Base-by-base conservation (phyloP, 2,888 invertebrate species). In the Cyclophora albipunctata region DNA sequence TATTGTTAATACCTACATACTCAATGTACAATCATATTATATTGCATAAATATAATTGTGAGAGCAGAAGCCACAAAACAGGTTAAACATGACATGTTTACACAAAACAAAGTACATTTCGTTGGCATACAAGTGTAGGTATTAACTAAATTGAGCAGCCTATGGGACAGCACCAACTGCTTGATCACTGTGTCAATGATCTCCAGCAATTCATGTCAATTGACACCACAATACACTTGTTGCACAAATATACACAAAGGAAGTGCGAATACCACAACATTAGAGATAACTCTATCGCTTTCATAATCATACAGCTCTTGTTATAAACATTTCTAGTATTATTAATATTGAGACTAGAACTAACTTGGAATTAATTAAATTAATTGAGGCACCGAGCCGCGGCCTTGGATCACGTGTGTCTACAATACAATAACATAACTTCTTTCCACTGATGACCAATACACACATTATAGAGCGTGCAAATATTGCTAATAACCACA, bases 371-470 rank as follows among this genome's bases (percentile, higher is more conserved):
- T 58, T 64, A 71, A 71, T 67, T 61, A 5, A 61, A 69, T 70
- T 66, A 65, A 51, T 61, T 57, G 53, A 61, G 51, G 54, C 57
- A 58, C 59, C 60, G 58, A 61, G 52, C 53, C 54, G 53, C 62
- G 75, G 70, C 78, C 79, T 83, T 78, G 78, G 64, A 69, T 78
- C 78, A 78, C 73, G 73, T 80, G 43, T 43, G 71, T 67, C 59
- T 67, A 73, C 67, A 74, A 77, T 67, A 20, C 20, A 77, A 76
- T 74, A 77, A 71, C 64, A 20, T 20, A 20, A 20, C 20, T 20
- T 20, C 20, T 20, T 20, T 67, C 62, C 63, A 66, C 62, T 61
- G 62, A 67, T 66, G 64, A 64, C 63, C 63, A 62, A 58, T 60
- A 64, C 64, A 60, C 61, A 63, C 45, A 60, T 65, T 53, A 59